Evolutionary conservation across 1,140 invertebrate species (phyloP).

Genomic region (Mercenaria mercenaria): DNA sequence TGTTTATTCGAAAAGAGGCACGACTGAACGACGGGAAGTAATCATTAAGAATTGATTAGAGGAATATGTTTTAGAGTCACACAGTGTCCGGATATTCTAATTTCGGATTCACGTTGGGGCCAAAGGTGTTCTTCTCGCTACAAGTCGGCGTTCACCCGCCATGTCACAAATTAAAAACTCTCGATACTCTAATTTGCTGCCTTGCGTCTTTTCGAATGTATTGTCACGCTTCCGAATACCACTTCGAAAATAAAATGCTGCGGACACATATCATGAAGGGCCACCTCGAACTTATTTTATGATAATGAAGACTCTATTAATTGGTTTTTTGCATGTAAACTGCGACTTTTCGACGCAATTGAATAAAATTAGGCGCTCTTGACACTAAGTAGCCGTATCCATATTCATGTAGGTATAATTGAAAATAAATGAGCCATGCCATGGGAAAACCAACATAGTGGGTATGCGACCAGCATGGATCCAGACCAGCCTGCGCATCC

Average conservation of each 20-base stretch:
- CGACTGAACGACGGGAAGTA: neutral
- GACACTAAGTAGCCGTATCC: constrained; percentile 63
- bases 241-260: constrained; percentile 11
- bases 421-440: too few species aligned
- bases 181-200: neutral
- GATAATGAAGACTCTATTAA: constrained; percentile 54
- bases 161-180: constrained; percentile 6
- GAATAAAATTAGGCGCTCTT: constrained; percentile 60
- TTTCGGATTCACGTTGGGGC: constrained; percentile 3
- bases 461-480: too few species aligned
- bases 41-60: neutral
- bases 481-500: too few species aligned
- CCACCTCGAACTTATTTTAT: constrained; percentile 21
- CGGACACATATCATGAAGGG: neutral
- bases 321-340: constrained; percentile 64
- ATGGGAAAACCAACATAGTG: too few species aligned
- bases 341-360: constrained; percentile 50
- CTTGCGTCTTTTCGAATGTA: constrained; percentile 33
- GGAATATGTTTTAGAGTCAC: neutral
- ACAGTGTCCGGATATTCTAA: neutral
- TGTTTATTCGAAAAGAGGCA: constrained; percentile 5
- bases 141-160: constrained; percentile 2
- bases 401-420: constrained; percentile 58
- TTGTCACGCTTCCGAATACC: constrained; percentile 33
- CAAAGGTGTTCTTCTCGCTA: constrained; percentile 6